phyloP scores from a whole-genome alignment of 2,888 invertebrate species.

The Ypsolopha scabrella region DNA sequence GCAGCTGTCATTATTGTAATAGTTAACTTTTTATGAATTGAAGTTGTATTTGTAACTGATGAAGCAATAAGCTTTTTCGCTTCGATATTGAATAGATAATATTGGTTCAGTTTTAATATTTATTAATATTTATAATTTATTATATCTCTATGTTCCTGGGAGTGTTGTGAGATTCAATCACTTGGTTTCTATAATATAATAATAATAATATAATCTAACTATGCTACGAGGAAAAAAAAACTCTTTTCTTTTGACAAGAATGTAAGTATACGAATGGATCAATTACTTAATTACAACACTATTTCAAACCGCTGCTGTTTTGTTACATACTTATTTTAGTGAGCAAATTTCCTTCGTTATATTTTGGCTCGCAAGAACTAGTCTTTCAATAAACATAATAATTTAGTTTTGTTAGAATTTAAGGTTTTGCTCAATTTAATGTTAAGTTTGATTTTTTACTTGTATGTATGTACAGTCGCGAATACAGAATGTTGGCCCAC shows the following conservation, averaged over 20 bases:
- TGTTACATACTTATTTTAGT: too few species aligned
- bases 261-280: background rate
- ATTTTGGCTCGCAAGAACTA: too few species aligned
- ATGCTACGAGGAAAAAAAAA: background rate
- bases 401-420: background rate
- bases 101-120: conserved; percentile 6
- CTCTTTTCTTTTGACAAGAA: background rate
- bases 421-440: conserved; percentile 24
- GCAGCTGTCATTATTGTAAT: conserved; percentile 13
- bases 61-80: conserved; percentile 42
- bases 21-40: conserved; percentile 11
- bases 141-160: conserved; percentile 31
- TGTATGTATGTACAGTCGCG: too few species aligned
- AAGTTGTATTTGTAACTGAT: conserved; percentile 21
- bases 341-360: too few species aligned
- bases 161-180: conserved; percentile 25
- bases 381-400: too few species aligned
- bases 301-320: too few species aligned
- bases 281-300: too few species aligned
- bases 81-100: conserved; percentile 26
- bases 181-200: background rate
- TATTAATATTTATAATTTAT: conserved; percentile 27
- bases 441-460: conserved; percentile 12
- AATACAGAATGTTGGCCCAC: too few species aligned
- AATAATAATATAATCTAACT: background rate